Evolutionary conservation across 2,797 vertebrate genomes (phyloP).

Genomic region (Anguilla pacifica): DNA sequence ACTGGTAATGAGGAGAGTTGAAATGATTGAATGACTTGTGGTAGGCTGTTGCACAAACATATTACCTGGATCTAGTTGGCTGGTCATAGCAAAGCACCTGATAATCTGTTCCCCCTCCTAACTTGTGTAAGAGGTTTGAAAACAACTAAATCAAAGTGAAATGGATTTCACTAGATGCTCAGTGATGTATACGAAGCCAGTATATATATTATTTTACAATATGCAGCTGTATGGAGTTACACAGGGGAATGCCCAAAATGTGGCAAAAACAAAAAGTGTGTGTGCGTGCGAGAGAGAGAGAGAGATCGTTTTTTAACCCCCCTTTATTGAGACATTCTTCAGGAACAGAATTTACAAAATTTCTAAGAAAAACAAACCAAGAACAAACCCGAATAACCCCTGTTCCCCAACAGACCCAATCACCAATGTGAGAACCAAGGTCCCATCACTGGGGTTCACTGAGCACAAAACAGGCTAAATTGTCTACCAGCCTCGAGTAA

Average conservation of each 20-base stretch:
- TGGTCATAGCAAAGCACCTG: not conserved
- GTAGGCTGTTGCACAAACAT: not conserved
- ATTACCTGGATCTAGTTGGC: not conserved
- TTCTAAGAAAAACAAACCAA: no score
- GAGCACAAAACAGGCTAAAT: no score
- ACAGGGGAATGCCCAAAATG: conserved; percentile 29
- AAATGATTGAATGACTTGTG: not conserved
- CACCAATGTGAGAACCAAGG: no score
- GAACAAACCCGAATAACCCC: no score
- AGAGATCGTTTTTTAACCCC: no score
- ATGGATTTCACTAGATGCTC: not conserved
- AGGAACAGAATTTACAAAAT: no score
- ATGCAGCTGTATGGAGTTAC: not conserved
- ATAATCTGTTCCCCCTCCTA: not conserved
- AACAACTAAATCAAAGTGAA: not conserved
- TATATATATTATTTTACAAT: not conserved
- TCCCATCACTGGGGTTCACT: no score
- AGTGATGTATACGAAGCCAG: not conserved
- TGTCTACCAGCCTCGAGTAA: no score
- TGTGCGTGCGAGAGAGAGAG: no score
- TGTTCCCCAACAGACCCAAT: no score
- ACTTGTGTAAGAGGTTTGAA: not conserved
- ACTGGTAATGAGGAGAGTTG: not conserved
- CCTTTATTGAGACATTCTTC: no score
- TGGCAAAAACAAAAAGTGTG: not conserved